Evolutionary conservation across 2,113 vertebrate species (phyloP).

Genomic region (Ivindomyrus marchei): DNA sequence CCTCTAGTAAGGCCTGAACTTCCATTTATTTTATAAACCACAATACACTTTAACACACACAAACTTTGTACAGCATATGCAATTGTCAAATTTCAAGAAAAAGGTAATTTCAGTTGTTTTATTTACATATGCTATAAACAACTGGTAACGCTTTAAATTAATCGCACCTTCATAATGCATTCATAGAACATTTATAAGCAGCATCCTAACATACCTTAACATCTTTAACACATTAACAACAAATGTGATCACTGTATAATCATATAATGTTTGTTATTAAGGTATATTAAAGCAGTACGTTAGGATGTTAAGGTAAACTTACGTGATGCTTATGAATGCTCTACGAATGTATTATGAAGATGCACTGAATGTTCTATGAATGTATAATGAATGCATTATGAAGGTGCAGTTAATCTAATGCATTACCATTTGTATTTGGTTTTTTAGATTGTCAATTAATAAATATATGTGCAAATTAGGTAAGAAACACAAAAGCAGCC

Average conservation of each 20-base stretch:
- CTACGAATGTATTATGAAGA: not conserved
- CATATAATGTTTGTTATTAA: not conserved
- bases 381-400: not conserved
- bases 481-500: not conserved
- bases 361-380: not conserved
- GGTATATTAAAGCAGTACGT: not conserved
- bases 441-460: constrained; percentile 14
- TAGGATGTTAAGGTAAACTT: not conserved
- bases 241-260: constrained; percentile 12
- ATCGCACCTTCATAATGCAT: not conserved
- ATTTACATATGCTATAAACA: constrained; percentile 40
- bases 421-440: constrained; percentile 15
- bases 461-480: constrained; percentile 39
- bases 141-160: not conserved
- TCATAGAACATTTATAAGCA: not conserved
- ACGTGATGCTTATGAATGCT: not conserved
- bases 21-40: not conserved
- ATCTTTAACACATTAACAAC: constrained; percentile 17
- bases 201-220: not conserved
- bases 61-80: not conserved
- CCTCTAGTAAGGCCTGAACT: not conserved
- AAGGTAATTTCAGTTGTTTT: constrained; percentile 17
- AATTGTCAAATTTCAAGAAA: not conserved
- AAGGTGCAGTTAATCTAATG: not conserved
- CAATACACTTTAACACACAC: not conserved